Evolutionary conservation across 2,113 vertebrate genomes (phyloP).

Genomic region (Trichomycterus rosablanca): DNA sequence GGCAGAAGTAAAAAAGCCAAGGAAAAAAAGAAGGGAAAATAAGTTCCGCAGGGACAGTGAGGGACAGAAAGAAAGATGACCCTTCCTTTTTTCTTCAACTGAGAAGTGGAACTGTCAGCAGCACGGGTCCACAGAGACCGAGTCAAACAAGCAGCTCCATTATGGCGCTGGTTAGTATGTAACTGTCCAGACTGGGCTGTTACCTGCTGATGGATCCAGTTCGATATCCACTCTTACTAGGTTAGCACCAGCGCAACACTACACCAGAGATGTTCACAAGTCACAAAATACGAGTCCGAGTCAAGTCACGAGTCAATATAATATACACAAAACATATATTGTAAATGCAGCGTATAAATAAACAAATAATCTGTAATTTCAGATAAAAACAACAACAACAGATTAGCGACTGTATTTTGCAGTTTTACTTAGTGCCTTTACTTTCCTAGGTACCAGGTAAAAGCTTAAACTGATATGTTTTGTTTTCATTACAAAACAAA

Average conservation of each 20-base stretch:
- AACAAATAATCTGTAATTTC: too few relatives aligned
- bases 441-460: too few relatives aligned
- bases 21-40: neutral
- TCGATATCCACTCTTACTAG: slow-evolving; percentile 47
- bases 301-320: too few relatives aligned
- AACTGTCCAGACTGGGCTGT: slow-evolving; percentile 50
- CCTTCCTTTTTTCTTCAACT: slow-evolving; percentile 22
- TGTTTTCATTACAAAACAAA: too few relatives aligned
- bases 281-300: too few relatives aligned
- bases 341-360: too few relatives aligned
- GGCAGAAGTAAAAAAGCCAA: neutral
- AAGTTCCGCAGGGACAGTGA: slow-evolving; percentile 1
- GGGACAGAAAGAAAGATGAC: slow-evolving; percentile 27
- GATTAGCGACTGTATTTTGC: too few relatives aligned
- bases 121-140: slow-evolving; percentile 26
- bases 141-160: slow-evolving; percentile 48
- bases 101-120: slow-evolving; percentile 22
- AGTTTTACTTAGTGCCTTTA: too few relatives aligned
- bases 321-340: too few relatives aligned
- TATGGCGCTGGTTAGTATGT: slow-evolving; percentile 45
- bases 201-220: slow-evolving; percentile 43
- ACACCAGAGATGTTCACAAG: too few relatives aligned
- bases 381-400: too few relatives aligned
- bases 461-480: too few relatives aligned
- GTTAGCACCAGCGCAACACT: slow-evolving; percentile 40